These are phyloP conservation scores for Mythimna vitellina DNA, from an alignment of 2,888 invertebrate species.

Conservation along the genomic window DNA sequence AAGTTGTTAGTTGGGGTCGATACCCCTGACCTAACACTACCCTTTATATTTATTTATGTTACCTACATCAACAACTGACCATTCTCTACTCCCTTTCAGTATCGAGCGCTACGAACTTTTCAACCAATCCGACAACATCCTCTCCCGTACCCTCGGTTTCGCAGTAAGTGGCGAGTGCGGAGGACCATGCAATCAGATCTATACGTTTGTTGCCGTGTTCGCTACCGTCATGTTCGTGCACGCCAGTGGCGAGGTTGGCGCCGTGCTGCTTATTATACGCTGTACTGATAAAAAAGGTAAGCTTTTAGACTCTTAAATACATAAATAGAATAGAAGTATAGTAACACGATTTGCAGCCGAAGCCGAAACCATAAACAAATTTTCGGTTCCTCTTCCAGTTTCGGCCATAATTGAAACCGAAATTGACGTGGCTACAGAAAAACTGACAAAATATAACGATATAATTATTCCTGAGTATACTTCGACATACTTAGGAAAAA, in stretches of 20 bases:
- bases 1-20: no score
- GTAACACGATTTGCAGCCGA: no score
- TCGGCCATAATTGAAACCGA: no score
- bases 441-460: no score
- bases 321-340: no score
- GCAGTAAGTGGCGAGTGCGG: conserved; percentile 96
- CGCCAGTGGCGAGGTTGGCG: conserved; percentile 97
- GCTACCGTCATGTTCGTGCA: conserved; percentile 97
- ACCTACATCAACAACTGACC: background rate
- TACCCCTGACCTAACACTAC: no score
- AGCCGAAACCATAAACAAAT: no score
- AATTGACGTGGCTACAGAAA: no score
- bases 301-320: background rate
- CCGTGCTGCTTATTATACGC: conserved; percentile 96
- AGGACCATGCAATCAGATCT: conserved; percentile 94
- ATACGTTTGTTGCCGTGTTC: conserved; percentile 94
- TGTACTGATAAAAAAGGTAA: conserved; percentile 96
- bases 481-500: no score
- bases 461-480: no score
- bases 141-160: conserved; percentile 74
- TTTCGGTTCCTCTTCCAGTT: no score
- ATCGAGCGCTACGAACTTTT: conserved; percentile 71
- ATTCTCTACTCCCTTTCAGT: conserved; percentile 60
- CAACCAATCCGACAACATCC: conserved; percentile 48
- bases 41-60: no score